phyloP scores from a whole-genome alignment of 2,113 vertebrate species.

The Megaptera novaeangliae region DNA sequence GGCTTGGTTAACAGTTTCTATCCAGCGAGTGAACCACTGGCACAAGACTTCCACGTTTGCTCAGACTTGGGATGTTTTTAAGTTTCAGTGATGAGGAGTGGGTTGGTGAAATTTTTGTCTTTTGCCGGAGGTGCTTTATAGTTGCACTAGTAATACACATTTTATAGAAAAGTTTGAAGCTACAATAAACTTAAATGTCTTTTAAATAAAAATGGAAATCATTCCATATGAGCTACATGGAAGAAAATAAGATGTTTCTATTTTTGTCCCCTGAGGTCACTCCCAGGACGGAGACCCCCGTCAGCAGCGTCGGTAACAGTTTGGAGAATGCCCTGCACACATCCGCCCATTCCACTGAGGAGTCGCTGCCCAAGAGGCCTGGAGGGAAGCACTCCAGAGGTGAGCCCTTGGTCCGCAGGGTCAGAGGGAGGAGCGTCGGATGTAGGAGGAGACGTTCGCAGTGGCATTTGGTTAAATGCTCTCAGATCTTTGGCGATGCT shows the following conservation, averaged over 20 bases:
- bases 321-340: slow-evolving; percentile 84
- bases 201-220: neutral
- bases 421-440: rapidly evolving
- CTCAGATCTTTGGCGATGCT: rapidly evolving
- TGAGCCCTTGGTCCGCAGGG: slow-evolving; percentile 58
- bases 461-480: rapidly evolving
- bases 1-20: neutral
- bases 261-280: slow-evolving; percentile 74
- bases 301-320: slow-evolving; percentile 78
- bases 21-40: rapidly evolving
- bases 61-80: rapidly evolving
- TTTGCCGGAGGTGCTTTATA: neutral
- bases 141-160: neutral
- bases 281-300: slow-evolving; percentile 78
- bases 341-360: slow-evolving; percentile 85
- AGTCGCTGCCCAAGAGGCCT: slow-evolving; percentile 83
- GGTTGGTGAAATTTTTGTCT: too few species aligned
- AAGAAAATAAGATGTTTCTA: neutral
- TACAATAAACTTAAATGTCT: neutral
- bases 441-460: rapidly evolving
- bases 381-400: slow-evolving; percentile 87
- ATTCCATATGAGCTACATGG: neutral
- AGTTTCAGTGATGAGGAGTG: rapidly evolving
- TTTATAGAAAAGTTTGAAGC: neutral
- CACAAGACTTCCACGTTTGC: rapidly evolving